These are phyloP conservation scores for Sternotherus odoratus DNA, from an alignment of 2,797 vertebrate genomes.

Conservation along the genomic window DNA sequence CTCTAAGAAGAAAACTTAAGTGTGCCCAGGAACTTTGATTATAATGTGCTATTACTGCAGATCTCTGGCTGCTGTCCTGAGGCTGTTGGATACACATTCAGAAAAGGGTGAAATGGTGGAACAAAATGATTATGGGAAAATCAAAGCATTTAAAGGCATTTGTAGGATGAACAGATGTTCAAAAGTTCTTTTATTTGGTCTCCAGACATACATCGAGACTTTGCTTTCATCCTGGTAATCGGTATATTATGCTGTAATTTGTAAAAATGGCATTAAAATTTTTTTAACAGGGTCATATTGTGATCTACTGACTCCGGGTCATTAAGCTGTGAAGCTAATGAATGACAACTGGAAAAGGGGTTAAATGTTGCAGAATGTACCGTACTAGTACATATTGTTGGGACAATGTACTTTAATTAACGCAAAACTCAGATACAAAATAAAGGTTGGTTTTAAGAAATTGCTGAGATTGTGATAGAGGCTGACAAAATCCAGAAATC, in stretches of 20 bases:
- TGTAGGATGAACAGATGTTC: constrained; percentile 77
- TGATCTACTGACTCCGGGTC: constrained; percentile 72
- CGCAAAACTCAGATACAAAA: constrained; percentile 62
- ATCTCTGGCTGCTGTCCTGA: constrained; percentile 73
- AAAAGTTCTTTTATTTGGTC: constrained; percentile 75
- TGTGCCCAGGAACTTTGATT: constrained; percentile 66
- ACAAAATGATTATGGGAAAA: constrained; percentile 73
- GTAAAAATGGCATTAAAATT: constrained; percentile 80
- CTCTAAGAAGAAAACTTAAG: constrained; percentile 50
- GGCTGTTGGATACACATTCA: constrained; percentile 71
- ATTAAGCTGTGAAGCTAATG: constrained; percentile 66
- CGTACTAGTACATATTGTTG: constrained; percentile 35
- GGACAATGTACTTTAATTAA: constrained; percentile 38
- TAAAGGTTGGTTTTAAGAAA: constrained; percentile 39
- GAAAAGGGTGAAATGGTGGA: constrained; percentile 74
- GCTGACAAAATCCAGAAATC: constrained; percentile 50
- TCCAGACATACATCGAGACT: constrained; percentile 74
- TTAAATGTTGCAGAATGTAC: constrained; percentile 63
- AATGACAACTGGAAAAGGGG: constrained; percentile 37
- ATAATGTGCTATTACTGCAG: constrained; percentile 72
- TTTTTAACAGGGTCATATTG: constrained; percentile 76
- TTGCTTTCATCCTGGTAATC: constrained; percentile 79
- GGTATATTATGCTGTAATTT: constrained; percentile 80
- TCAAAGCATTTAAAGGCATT: constrained; percentile 77
- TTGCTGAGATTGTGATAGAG: constrained; percentile 33